Base-by-base conservation (phyloP, 1,140 invertebrate genomes). In the Radopholus similis region DNA sequence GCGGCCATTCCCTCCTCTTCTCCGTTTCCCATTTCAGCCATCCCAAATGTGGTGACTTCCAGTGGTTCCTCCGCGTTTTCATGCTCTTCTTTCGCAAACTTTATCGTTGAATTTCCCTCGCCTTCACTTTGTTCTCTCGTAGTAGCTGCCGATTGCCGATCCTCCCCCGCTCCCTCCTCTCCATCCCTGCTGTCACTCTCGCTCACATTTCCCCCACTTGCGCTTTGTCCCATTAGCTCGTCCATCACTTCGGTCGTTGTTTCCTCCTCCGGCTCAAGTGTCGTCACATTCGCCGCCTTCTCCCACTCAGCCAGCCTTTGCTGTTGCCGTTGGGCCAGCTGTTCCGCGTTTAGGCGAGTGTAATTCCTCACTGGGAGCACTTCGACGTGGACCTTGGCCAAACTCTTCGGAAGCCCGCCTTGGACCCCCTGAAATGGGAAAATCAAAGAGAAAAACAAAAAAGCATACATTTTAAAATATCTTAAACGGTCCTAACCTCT, bases 321-420 rank as follows among this genome's bases (percentile, higher is more conserved):
- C 26, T 21, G 44, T 9, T 15, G 9, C 8, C 26, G 44, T 11
- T n/a, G 26, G 44, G 5, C 26, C 44, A 49, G 1, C 8, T 49
- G 18, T 23, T 60, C 38, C 37, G 35, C 47, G 26, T 60, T 30
- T 30, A 37, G 30, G 42, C 26, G 23, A 4, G 23, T 26, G 47
- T 42, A 60, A 53, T 60, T 60, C 13, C 58, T 2, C 23, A 38
- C 30, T 47, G 15, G 37, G 9, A 60, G 44, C 38, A 60, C 35
- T 15, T 60, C 37, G 30, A 26, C 58, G 21, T 26, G 38, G 30
- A 60, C 13, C 28, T 60, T 40, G 30, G 58, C 21, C 6, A 4
- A 18, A 47, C 26, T 23, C 26, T 60, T 60, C 30, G 42, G 15
- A 21, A 38, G 58, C n/a, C n/a, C n/a, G 1, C 58, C 58, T 47